A percentile compares a stretch with the other conserved stretches of the same genome.
phyloP scores from a whole-genome alignment of 2,888 invertebrate species.

The Sminthurinus aureus region DNA sequence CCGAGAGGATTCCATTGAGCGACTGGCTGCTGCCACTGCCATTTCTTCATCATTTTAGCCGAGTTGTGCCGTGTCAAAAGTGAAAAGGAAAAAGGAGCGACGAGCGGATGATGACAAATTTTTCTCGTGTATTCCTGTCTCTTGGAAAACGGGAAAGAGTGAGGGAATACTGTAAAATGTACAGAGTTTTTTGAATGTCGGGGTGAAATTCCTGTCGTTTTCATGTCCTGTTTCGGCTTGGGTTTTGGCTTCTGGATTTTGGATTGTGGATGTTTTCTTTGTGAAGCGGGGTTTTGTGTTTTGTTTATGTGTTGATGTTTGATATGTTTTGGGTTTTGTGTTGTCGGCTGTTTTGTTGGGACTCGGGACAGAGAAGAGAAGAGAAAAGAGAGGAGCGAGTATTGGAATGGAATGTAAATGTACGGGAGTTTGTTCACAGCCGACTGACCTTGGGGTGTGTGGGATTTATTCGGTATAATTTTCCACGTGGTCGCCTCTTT shows the following conservation, averaged over 20 bases:
- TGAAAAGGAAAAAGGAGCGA: not conserved
- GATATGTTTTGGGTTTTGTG: conserved; percentile 16
- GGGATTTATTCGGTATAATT: conserved; percentile 54
- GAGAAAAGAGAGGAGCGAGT: not conserved
- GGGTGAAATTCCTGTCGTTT: not conserved
- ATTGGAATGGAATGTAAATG: not conserved
- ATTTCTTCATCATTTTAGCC: too few relatives aligned
- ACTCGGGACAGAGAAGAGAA: too few relatives aligned
- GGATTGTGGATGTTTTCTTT: not conserved
- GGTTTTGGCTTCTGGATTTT: conserved; percentile 3
- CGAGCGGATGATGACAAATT: conserved; percentile 14
- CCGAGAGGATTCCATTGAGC: not conserved
- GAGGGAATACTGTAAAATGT: too few relatives aligned
- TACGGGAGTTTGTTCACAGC: not conserved
- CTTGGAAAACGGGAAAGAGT: not conserved
- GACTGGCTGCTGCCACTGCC: too few relatives aligned
- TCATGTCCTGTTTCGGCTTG: too few relatives aligned
- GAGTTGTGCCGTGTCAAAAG: not conserved
- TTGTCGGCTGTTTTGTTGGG: conserved; percentile 11
- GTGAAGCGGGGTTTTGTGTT: conserved; percentile 13
- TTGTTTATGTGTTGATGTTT: conserved; percentile 36
- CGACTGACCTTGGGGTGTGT: conserved; percentile 36
- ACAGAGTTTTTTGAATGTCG: too few relatives aligned
- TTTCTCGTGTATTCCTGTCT: not conserved
- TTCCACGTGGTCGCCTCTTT: conserved; percentile 55